Evolutionary conservation across 2,888 invertebrate species (phyloP).

Genomic region (Ornithoptera alexandrae): DNA sequence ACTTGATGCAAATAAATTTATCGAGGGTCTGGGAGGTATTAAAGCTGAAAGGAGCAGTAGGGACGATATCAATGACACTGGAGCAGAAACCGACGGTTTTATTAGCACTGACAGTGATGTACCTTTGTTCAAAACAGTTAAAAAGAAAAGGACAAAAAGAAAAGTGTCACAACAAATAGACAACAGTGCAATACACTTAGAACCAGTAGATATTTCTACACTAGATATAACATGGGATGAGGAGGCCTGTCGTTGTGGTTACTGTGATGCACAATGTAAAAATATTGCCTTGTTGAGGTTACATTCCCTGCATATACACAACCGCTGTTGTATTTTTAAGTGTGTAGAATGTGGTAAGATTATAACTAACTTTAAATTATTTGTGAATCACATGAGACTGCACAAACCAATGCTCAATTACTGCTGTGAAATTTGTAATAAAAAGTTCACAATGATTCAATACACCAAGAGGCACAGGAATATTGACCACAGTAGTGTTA

Average conservation of each 20-base stretch:
- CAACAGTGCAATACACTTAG: slow-evolving; percentile 23
- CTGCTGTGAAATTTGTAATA: slow-evolving; percentile 68
- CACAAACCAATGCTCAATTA: slow-evolving; percentile 60
- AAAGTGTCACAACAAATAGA: slow-evolving; percentile 34
- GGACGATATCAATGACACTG: slow-evolving; percentile 38
- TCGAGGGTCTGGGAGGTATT: slow-evolving; percentile 41
- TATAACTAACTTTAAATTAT: slow-evolving; percentile 51
- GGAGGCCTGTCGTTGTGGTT: slow-evolving; percentile 62
- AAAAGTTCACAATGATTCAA: slow-evolving; percentile 46
- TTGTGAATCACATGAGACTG: slow-evolving; percentile 59
- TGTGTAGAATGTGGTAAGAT: slow-evolving; percentile 65
- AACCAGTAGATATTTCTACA: slow-evolving; percentile 37
- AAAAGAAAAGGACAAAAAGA: slow-evolving; percentile 50
- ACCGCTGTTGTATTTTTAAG: slow-evolving; percentile 62
- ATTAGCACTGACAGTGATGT: slow-evolving; percentile 59
- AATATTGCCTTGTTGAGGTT: slow-evolving; percentile 60
- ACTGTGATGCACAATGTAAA: slow-evolving; percentile 67
- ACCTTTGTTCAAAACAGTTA: slow-evolving; percentile 49
- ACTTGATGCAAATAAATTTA: slow-evolving; percentile 41
- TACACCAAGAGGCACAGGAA: slow-evolving; percentile 56
- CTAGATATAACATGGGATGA: slow-evolving; percentile 59
- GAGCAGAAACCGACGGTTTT: slow-evolving; percentile 40
- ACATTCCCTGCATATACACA: slow-evolving; percentile 66
- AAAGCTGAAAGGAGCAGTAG: slow-evolving; percentile 51
- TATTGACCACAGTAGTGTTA: slow-evolving; percentile 43